Conservation (phyloP, 2,888 invertebrate species). For the Campoplex nolae region DNA sequence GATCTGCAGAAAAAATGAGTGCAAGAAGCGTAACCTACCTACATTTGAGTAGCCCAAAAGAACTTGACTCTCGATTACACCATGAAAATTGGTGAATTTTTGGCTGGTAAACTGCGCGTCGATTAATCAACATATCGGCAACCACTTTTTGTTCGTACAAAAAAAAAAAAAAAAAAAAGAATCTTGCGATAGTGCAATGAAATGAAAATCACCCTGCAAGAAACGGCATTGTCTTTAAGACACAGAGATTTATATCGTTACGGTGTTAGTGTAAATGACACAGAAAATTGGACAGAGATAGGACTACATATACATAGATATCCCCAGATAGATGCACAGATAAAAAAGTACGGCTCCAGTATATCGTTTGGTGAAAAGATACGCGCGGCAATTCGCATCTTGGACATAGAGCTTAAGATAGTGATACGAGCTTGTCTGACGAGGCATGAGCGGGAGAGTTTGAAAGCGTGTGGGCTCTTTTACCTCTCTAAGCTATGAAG, state of each 20-base stretch:
- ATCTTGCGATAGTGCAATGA: background rate
- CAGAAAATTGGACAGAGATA: conserved; percentile 45
- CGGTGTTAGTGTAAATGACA: conserved; percentile 27
- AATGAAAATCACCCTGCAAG: conserved; percentile 23
- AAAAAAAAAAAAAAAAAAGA: background rate
- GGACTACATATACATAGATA: conserved; percentile 7
- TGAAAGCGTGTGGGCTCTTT: conserved; percentile 50
- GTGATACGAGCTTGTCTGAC: conserved; percentile 38
- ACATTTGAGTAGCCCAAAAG: background rate
- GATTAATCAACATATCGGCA: background rate
- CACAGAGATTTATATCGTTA: background rate
- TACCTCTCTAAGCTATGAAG: conserved; percentile 11
- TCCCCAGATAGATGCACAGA: conserved; percentile 18
- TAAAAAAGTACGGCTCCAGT: conserved; percentile 37
- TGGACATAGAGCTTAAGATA: conserved; percentile 56
- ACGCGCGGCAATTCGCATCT: conserved; percentile 61
- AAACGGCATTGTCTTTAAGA: conserved; percentile 36
- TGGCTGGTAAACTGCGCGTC: background rate
- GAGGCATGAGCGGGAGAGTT: conserved; percentile 14
- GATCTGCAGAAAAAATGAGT: background rate
- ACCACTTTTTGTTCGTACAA: background rate
- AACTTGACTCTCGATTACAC: background rate
- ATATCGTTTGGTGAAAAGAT: conserved; percentile 57
- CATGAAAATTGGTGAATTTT: no score
- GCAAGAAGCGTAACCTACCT: background rate